These are phyloP conservation scores for Xylota sylvarum DNA, from an alignment of 2,888 invertebrate species.

Conservation along the genomic window DNA sequence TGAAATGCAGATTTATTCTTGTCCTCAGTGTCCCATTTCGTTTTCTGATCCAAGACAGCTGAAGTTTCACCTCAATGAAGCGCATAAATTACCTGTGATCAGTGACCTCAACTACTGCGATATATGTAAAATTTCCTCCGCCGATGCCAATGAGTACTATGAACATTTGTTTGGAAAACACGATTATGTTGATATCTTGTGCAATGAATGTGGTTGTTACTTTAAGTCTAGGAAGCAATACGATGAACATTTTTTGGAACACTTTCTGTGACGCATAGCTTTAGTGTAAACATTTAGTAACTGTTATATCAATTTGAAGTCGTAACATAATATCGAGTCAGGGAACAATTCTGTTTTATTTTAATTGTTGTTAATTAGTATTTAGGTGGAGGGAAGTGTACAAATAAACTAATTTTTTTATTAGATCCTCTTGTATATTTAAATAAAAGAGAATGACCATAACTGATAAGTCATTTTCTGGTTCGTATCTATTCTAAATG, in stretches of 20 bases:
- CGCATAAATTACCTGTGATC: slow-evolving; percentile 54
- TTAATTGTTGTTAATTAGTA: slow-evolving; percentile 53
- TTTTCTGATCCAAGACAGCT: slow-evolving; percentile 65
- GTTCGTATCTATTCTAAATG: no score
- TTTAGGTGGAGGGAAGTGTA: slow-evolving; percentile 54
- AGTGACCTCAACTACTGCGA: slow-evolving; percentile 70
- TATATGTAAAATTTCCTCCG: slow-evolving; percentile 44
- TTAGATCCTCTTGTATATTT: no score
- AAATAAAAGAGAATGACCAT: no score
- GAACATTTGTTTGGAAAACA: slow-evolving; percentile 67
- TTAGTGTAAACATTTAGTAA: neutral
- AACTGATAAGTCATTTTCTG: no score
- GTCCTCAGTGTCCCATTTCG: slow-evolving; percentile 51
- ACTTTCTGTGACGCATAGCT: slow-evolving; percentile 35
- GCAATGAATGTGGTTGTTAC: slow-evolving; percentile 61
- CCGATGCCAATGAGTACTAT: slow-evolving; percentile 52
- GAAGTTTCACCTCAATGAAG: slow-evolving; percentile 65
- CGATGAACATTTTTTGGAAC: slow-evolving; percentile 64
- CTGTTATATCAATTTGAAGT: no score
- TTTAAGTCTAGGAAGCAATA: slow-evolving; percentile 68
- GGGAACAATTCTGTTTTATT: neutral
- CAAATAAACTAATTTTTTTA: slow-evolving; percentile 19
- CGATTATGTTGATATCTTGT: slow-evolving; percentile 61
- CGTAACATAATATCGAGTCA: slow-evolving; percentile 7
- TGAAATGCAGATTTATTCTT: slow-evolving; percentile 58